Base-by-base conservation (phyloP, 2,797 vertebrate genomes). In the Botia almorhae region DNA sequence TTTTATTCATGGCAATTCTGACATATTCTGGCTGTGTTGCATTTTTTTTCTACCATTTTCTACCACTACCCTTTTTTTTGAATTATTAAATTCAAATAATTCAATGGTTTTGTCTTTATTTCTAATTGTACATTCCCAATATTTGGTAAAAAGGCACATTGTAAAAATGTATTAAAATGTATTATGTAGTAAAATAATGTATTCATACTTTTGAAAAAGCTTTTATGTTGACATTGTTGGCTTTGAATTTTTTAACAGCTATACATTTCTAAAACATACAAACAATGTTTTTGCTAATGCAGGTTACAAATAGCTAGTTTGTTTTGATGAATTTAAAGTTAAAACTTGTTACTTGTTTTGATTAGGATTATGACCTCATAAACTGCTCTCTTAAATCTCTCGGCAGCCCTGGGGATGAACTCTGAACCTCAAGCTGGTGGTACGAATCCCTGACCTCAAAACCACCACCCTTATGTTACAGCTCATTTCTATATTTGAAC, bases 391-490 rank as follows among this genome's bases (percentile, higher is more conserved):
- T 65, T 65, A 61, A 61, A 61, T 61, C 60, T 33, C 60, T 16
- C 46, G 17, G 46, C 14, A 67, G 74, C 50, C 19, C 50, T 12
- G 23, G 16, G 33, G 53, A 76, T 76, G 19, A 76, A 55, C 50
- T 55, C 50, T 76, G 50, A 67, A 76, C 63, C 53, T 53, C 65
- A 14, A 76, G 65, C 74, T 67, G 23, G 29, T 0, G 10, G 50
- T 56, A 43, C 56, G 50, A 55, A 67, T 56, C 63, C 4, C 33
- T 76, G 61, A 53, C 48, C n/a, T 39, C 13, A 23, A 21, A 2
- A 17, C 29, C 29, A 64, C 61, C 63, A 65, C 33, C 17, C 7
- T 39, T 33, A 11, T 39, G 63, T 65, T 39, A 43, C 33, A 58
- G 33, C 53, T 39, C 33, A 58, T n/a, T 58, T 43, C 29, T 58